A percentile compares a stretch with the other conserved stretches of the same genome.
Evolutionary conservation across 92 coral and sea anemone genomes (phyloP).

Genomic region (Virgularia gustaviana): DNA sequence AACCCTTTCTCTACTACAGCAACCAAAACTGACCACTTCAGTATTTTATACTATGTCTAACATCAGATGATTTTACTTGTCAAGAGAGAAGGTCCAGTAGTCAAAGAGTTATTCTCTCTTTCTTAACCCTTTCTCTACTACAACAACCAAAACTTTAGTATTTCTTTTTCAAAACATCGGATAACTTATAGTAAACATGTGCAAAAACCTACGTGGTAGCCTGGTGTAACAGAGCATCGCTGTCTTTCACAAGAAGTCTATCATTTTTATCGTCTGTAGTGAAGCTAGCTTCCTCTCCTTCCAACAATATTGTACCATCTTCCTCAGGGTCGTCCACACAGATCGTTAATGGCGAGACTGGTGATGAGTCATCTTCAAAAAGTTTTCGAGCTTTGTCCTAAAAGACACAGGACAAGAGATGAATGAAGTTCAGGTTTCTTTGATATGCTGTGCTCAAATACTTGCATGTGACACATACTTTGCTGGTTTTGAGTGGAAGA

Average conservation of each 20-base stretch:
- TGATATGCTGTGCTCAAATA: too few relatives aligned
- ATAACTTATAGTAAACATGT: background rate
- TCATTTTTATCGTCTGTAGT: background rate
- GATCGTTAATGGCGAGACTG: slow-evolving; percentile 19
- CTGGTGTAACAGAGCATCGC: slow-evolving; percentile 26
- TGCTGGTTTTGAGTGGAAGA: slow-evolving; percentile 8
- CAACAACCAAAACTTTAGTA: background rate
- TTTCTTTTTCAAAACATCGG: background rate
- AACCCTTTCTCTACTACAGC: too few relatives aligned
- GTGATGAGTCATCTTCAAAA: slow-evolving; percentile 14
- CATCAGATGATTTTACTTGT: too few relatives aligned
- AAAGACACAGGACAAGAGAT: too few relatives aligned
- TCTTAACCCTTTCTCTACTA: too few relatives aligned
- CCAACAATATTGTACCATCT: background rate
- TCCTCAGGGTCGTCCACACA: slow-evolving; percentile 24
- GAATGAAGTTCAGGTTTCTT: too few relatives aligned
- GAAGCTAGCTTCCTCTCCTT: background rate
- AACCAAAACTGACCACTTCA: too few relatives aligned
- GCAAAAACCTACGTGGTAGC: slow-evolving; percentile 32
- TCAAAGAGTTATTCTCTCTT: too few relatives aligned
- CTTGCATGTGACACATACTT: too few relatives aligned
- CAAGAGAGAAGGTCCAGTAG: too few relatives aligned
- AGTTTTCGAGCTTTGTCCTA: slow-evolving; percentile 5
- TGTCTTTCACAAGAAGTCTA: slow-evolving; percentile 15
- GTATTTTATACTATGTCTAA: too few relatives aligned